Evolutionary conservation across 2,888 invertebrate species (phyloP).

Genomic region (Oscheius myriophilus): DNA sequence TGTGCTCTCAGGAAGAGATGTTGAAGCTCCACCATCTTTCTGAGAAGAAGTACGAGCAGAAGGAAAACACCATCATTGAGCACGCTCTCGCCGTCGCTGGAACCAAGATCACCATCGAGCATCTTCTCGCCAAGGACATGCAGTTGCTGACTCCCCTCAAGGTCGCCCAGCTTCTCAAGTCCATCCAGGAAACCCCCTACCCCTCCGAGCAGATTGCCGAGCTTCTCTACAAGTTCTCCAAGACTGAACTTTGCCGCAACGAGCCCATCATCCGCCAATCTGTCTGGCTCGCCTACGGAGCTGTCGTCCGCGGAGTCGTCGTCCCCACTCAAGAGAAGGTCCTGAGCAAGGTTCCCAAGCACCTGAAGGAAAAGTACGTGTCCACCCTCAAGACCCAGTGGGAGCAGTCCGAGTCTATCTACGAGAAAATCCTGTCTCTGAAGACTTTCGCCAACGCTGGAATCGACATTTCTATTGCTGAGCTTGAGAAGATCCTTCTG

Average conservation of each 20-base stretch:
- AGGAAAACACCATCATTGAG: slow-evolving; percentile 45
- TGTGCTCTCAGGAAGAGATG: slow-evolving; percentile 52
- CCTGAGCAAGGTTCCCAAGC: slow-evolving; percentile 35
- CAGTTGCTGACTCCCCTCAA: slow-evolving; percentile 33
- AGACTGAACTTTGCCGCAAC: slow-evolving; percentile 32
- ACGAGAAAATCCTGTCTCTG: slow-evolving; percentile 63
- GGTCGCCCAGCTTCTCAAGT: slow-evolving; percentile 48
- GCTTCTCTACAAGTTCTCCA: slow-evolving; percentile 36
- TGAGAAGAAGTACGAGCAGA: slow-evolving; percentile 39
- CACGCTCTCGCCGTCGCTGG: slow-evolving; percentile 57
- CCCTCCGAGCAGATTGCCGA: slow-evolving; percentile 46
- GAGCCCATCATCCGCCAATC: slow-evolving; percentile 45
- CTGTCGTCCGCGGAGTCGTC: slow-evolving; percentile 43
- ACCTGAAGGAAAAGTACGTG: slow-evolving; percentile 42
- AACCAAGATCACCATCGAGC: slow-evolving; percentile 55
- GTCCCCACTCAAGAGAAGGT: slow-evolving; percentile 15
- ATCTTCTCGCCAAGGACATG: slow-evolving; percentile 37
- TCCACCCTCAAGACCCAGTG: slow-evolving; percentile 45
- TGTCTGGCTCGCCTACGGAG: slow-evolving; percentile 49
- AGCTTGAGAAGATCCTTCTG: slow-evolving; percentile 64
- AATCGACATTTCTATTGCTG: slow-evolving; percentile 53
- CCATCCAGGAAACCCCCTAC: slow-evolving; percentile 51
- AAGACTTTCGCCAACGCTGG: slow-evolving; percentile 68
- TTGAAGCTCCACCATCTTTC: slow-evolving; percentile 46
- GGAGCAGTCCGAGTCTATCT: slow-evolving; percentile 44